phyloP scores from a whole-genome alignment of 2,888 invertebrate genomes.

The Amiota mariae region DNA sequence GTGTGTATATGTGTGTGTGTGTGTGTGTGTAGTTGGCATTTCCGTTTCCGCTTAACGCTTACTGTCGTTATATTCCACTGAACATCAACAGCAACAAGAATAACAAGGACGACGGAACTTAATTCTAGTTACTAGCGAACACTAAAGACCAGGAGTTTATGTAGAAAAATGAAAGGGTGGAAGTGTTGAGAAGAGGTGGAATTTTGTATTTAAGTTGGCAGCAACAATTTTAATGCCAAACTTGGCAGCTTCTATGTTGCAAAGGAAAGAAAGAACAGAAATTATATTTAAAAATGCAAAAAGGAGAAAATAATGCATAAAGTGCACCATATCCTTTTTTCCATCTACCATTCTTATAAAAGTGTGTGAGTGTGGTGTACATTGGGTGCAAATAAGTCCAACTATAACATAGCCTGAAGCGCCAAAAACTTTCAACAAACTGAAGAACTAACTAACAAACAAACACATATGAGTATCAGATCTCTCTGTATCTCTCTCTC shows the following conservation, averaged over 20 bases:
- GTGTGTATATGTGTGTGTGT: too few species aligned
- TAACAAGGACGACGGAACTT: neutral
- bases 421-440: conserved; percentile 53
- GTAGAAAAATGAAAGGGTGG: too few species aligned
- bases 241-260: conserved; percentile 56
- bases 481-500: neutral
- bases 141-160: too few species aligned
- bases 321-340: neutral
- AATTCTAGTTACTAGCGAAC: neutral
- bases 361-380: conserved; percentile 33
- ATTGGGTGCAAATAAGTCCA: conserved; percentile 46
- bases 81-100: neutral
- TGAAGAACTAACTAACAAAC: conserved; percentile 46
- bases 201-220: conserved; percentile 37
- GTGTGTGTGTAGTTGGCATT: neutral
- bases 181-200: neutral
- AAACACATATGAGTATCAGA: conserved; percentile 23
- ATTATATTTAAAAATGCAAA: conserved; percentile 11
- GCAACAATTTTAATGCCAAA: conserved; percentile 60
- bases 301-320: conserved; percentile 10
- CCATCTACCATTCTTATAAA: neutral
- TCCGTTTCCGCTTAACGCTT: conserved; percentile 14
- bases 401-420: conserved; percentile 55
- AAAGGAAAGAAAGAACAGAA: conserved; percentile 14
- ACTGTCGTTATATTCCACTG: conserved; percentile 18